These are phyloP conservation scores for Heteronetta atricapilla DNA, from an alignment of 2,113 vertebrate species.

Conservation along the genomic window DNA sequence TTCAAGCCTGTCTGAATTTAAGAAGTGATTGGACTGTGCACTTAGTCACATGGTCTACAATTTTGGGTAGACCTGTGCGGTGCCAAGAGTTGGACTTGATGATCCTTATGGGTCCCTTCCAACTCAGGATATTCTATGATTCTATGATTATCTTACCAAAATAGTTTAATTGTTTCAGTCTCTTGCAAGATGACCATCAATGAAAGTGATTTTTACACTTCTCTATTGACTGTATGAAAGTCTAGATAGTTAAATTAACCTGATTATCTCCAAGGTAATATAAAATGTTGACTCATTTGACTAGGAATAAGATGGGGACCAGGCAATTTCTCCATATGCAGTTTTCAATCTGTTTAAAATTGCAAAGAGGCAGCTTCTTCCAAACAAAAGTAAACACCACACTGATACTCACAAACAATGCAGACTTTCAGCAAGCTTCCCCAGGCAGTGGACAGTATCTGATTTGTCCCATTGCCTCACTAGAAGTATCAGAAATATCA, in stretches of 20 bases:
- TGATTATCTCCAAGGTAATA: neutral
- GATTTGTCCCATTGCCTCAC: neutral
- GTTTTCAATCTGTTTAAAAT: neutral
- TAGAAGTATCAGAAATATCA: neutral
- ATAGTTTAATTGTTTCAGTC: neutral
- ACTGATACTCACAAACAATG: neutral
- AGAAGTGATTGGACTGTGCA: too few relatives aligned
- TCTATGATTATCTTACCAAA: neutral
- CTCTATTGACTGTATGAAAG: neutral
- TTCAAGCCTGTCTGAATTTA: too few relatives aligned
- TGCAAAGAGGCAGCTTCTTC: neutral
- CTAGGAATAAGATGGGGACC: neutral
- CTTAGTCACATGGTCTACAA: too few relatives aligned
- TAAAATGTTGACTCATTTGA: neutral
- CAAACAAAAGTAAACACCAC: neutral
- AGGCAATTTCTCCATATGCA: neutral
- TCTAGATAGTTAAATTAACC: neutral
- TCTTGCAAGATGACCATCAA: neutral
- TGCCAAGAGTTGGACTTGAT: too few relatives aligned
- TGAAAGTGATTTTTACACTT: neutral
- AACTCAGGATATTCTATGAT: too few relatives aligned
- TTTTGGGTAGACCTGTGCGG: too few relatives aligned
- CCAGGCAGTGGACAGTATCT: neutral
- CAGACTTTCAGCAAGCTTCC: neutral
- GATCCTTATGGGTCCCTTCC: too few relatives aligned